Percentiles rank a stretch among this genome's conserved stretches.
Conservation (phyloP, 2,888 invertebrate genomes). For the Dynastes grantii region DNA sequence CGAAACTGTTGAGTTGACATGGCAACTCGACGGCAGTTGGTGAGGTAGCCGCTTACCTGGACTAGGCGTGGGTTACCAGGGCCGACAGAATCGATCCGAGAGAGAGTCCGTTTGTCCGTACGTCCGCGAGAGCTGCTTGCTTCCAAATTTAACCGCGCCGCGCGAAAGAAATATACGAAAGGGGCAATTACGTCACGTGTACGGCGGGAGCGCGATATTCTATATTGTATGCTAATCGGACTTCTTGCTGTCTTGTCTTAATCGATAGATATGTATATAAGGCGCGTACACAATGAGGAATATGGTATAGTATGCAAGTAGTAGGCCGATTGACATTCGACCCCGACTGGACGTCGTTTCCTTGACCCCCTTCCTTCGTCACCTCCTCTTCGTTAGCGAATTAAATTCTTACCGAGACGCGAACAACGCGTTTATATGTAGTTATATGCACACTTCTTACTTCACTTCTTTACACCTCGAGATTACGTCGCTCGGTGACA, state of each 20-base stretch:
- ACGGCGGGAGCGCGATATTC: slow-evolving; percentile 3
- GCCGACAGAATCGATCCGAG: slow-evolving; percentile 60
- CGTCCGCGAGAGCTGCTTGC: slow-evolving; percentile 28
- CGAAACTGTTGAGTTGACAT: slow-evolving; percentile 60
- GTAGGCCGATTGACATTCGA: slow-evolving; percentile 63
- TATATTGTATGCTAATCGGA: slow-evolving; percentile 60
- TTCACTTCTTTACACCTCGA: background rate
- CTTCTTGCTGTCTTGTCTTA: slow-evolving; percentile 57
- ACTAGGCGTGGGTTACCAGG: slow-evolving; percentile 59
- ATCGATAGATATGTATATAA: slow-evolving; percentile 54
- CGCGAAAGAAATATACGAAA: slow-evolving; percentile 33
- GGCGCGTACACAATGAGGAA: slow-evolving; percentile 54
- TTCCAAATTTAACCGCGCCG: slow-evolving; percentile 48
- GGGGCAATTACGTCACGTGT: slow-evolving; percentile 14
- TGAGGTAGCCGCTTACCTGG: slow-evolving; percentile 59
- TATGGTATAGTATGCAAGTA: slow-evolving; percentile 10
- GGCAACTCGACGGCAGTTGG: slow-evolving; percentile 60
- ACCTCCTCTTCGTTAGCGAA: slow-evolving; percentile 19
- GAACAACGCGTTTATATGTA: too few species aligned
- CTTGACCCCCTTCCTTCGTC: slow-evolving; percentile 62
- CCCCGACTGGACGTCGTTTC: slow-evolving; percentile 59
- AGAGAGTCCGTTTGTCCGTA: slow-evolving; percentile 42
- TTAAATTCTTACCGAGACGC: slow-evolving; percentile 14
- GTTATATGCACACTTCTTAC: too few species aligned
- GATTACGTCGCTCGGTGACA: slow-evolving; percentile 52